Evolutionary conservation across 2,113 vertebrate genomes (phyloP).

Genomic region (Laterallus jamaicensis): DNA sequence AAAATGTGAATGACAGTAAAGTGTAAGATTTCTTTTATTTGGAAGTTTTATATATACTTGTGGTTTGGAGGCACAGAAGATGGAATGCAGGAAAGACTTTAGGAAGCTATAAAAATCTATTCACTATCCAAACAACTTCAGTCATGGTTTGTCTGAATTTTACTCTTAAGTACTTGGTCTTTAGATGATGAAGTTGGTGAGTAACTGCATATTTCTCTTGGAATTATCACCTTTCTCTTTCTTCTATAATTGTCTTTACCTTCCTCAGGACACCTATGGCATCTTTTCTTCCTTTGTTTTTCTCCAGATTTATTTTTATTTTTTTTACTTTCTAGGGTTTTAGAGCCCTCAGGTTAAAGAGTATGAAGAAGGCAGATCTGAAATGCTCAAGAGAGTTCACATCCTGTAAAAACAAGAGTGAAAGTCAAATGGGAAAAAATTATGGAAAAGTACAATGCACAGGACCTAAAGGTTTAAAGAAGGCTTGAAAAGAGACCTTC

Average conservation of each 20-base stretch:
- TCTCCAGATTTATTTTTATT: background rate
- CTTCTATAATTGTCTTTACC: background rate
- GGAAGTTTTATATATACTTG: background rate
- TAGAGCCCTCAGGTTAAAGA: background rate
- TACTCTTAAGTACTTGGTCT: background rate
- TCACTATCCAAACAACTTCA: background rate
- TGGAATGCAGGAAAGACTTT: background rate
- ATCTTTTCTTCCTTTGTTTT: background rate
- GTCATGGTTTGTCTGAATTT: background rate
- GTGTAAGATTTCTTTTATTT: background rate
- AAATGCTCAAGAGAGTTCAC: conserved; percentile 47
- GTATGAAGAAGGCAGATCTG: background rate
- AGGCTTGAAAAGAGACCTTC: conserved; percentile 44
- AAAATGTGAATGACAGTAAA: background rate
- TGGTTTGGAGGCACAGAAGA: background rate
- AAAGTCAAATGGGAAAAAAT: conserved; percentile 47
- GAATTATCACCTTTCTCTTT: background rate
- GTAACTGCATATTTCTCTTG: background rate
- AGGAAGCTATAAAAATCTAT: background rate
- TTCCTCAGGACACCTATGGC: background rate
- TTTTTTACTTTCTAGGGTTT: conserved; percentile 27
- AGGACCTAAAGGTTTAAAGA: conserved; percentile 35
- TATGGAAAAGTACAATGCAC: background rate
- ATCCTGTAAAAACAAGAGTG: conserved; percentile 46
- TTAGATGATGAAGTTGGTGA: background rate